Evolutionary conservation across 2,888 invertebrate genomes (phyloP), one percentile per base, ranked within the genome.

Genomic region (Pristionchus japonicus): DNA sequence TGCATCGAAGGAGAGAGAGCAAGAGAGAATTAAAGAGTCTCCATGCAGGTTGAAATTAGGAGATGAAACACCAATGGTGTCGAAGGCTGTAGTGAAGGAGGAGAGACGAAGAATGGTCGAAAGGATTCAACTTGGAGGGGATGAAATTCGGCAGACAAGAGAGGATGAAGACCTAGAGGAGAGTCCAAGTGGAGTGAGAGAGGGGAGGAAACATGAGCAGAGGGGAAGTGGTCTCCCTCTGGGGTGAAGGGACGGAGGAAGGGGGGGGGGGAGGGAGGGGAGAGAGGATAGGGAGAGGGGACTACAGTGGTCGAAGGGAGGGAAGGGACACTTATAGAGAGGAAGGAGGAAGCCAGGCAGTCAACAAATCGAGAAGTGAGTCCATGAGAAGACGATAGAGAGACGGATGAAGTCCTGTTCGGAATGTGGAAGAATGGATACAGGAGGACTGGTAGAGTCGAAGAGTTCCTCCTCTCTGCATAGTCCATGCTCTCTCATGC

Each of bases 281-380:
- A 47, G 47, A n/a, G 43, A 37, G 27, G 77, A 43, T 37, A 34
- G 43, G 77, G 77, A 37, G 77, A 47, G 77, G 74, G 67, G 43
- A 77, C 77, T 77, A 77, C 77, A 77, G 77, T 43, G 43, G 77
- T 43, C 43, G 43, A 34, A 40, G 77, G 43, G 43, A 74, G 37
- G 43, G 77, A 77, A 77, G 77, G 77, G 77, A 77, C 77, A 77
- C 77, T 77, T 77, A 77, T 77, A 77, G 77, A n/a, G n/a, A 77
- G 77, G 64, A 57, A 57, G 57, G 57, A 57, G 64, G 77, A 77
- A 77, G 77, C 77, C 77, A 77, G 77, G 77, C 77, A 77, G 77
- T 77, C 77, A 77, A 77, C 77, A 77, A 77, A 77, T 77, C n/a
- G 77, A 77, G 77, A 77, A 77, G 77, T 77, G 77, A 77, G 70